These are phyloP conservation scores for Lasius fuliginosus DNA, from an alignment of 2,888 invertebrate species.

Conservation along the genomic window DNA sequence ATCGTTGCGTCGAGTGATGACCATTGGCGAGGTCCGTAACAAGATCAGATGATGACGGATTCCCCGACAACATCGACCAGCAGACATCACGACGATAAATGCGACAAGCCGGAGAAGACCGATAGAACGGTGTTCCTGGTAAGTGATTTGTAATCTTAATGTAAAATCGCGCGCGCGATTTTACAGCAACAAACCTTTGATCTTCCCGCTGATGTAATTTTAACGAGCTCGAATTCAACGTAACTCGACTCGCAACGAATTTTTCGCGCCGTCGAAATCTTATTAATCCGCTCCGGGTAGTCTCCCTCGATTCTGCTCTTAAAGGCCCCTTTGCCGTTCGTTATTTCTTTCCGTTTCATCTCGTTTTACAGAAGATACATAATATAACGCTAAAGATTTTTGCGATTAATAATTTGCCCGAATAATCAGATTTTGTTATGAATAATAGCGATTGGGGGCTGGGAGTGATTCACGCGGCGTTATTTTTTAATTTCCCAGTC, in stretches of 20 bases:
- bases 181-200: neutral
- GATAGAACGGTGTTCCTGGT: constrained; percentile 82
- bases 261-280: constrained; percentile 27
- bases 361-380: neutral
- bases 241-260: neutral
- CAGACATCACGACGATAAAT: constrained; percentile 81
- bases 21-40: constrained; percentile 67
- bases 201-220: constrained; percentile 12
- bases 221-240: constrained; percentile 1
- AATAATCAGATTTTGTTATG: neutral
- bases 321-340: neutral
- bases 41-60: constrained; percentile 83
- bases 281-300: constrained; percentile 11
- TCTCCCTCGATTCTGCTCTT: neutral
- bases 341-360: neutral
- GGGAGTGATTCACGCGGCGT: neutral
- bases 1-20: constrained; percentile 63
- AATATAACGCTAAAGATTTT: neutral
- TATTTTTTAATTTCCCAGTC: constrained; percentile 35
- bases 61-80: constrained; percentile 81
- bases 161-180: constrained; percentile 2
- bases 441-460: neutral
- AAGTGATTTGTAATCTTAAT: constrained; percentile 54
- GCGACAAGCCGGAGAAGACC: constrained; percentile 79
- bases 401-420: neutral